Conservation (phyloP, 2,113 vertebrate genomes). For the Chrysochloris asiatica region DNA sequence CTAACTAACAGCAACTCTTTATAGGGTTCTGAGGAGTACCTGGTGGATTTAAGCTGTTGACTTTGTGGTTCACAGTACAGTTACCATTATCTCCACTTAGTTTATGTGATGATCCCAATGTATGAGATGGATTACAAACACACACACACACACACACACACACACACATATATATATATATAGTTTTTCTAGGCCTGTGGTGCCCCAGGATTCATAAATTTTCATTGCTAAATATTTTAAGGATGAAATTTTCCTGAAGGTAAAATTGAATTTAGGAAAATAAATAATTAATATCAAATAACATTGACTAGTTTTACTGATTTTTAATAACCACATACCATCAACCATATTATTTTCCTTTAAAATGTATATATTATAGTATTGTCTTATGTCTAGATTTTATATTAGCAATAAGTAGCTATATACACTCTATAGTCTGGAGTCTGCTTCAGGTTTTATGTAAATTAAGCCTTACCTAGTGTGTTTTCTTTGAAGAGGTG, state of each 20-base stretch:
- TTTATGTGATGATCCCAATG: conserved; percentile 28
- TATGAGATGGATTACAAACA: background rate
- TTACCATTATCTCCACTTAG: conserved; percentile 57
- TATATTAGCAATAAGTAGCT: background rate
- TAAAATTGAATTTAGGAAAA: background rate
- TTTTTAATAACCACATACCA: background rate
- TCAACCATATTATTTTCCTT: background rate
- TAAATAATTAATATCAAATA: conserved; percentile 13
- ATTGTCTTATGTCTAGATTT: background rate
- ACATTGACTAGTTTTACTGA: background rate
- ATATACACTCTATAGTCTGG: background rate
- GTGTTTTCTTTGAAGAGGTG: background rate
- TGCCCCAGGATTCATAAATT: background rate
- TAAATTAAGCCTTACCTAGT: background rate
- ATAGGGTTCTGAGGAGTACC: too few relatives aligned
- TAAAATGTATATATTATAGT: background rate
- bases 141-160: too few relatives aligned
- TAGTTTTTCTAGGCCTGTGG: background rate
- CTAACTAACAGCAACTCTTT: too few relatives aligned
- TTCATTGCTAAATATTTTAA: conserved; percentile 33
- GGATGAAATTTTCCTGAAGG: conserved; percentile 35
- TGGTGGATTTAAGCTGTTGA: too few relatives aligned
- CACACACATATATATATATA: background rate
- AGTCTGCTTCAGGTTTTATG: background rate
- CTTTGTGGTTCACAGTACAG: too few relatives aligned